Conservation (phyloP, 2,113 vertebrate species). For the Diglossa brunneiventris region DNA sequence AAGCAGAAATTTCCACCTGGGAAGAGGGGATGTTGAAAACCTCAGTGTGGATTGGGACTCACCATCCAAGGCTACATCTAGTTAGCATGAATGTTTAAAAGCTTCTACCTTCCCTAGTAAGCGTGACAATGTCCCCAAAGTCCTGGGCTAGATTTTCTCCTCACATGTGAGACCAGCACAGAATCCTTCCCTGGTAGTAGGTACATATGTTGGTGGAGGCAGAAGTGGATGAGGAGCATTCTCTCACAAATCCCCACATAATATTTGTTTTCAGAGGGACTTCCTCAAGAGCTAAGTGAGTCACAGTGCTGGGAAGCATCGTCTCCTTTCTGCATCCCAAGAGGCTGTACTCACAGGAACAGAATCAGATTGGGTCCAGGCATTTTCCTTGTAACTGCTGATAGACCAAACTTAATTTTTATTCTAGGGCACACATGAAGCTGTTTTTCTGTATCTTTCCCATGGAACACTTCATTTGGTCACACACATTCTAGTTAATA, state of each 20-base stretch:
- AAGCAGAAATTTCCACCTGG: not conserved
- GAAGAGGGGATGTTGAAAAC: not conserved
- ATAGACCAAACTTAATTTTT: not conserved
- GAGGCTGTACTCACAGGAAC: not conserved
- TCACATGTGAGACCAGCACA: fast-evolving
- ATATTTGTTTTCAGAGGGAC: not conserved
- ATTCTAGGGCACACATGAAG: not conserved
- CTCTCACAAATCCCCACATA: not conserved
- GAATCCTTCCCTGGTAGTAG: not conserved
- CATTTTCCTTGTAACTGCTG: not conserved
- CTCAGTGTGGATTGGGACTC: not conserved
- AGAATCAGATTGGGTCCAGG: not conserved
- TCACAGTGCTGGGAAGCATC: not conserved
- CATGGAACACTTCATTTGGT: not conserved
- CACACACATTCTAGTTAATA: not conserved
- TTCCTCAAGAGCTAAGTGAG: not conserved
- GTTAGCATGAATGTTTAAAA: not conserved
- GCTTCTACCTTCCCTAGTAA: not conserved
- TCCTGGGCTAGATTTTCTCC: not conserved
- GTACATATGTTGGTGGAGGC: fast-evolving
- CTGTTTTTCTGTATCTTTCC: not conserved
- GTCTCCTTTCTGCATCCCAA: not conserved
- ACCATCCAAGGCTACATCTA: not conserved
- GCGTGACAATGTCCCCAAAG: fast-evolving
- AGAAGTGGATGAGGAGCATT: not conserved